Evolutionary conservation across 2,888 invertebrate species (phyloP).

Genomic region (Drosophila subquinaria): DNA sequence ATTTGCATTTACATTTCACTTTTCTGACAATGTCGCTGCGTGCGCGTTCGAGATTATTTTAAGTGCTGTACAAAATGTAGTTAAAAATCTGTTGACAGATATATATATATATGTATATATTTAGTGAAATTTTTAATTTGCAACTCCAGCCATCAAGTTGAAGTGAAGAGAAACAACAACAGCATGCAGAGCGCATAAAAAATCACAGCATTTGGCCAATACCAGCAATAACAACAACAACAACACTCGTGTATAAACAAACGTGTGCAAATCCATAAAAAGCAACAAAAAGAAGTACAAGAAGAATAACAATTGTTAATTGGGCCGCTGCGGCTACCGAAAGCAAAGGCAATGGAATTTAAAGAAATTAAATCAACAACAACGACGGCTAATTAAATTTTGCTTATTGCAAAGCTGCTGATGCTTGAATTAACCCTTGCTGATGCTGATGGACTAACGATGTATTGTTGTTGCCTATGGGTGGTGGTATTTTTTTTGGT

Average conservation of each 20-base stretch:
- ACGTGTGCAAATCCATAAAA: constrained; percentile 55
- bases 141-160: not conserved
- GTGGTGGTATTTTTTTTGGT: constrained; percentile 15
- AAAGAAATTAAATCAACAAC: constrained; percentile 13
- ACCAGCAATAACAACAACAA: constrained; percentile 13
- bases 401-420: constrained; percentile 28
- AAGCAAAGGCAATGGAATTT: constrained; percentile 9
- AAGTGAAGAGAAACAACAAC: not conserved
- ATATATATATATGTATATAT: not conserved
- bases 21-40: constrained; percentile 35
- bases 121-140: constrained; percentile 1
- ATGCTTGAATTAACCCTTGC: constrained; percentile 18
- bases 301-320: constrained; percentile 47
- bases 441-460: constrained; percentile 43
- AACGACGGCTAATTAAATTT: constrained; percentile 22
- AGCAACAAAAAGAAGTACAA: constrained; percentile 38
- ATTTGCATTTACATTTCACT: constrained; percentile 21
- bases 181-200: constrained; percentile 11
- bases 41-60: constrained; percentile 45
- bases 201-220: constrained; percentile 10
- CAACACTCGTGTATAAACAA: constrained; percentile 56
- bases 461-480: constrained; percentile 37
- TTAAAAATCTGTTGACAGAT: constrained; percentile 10
- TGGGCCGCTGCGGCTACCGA: constrained; percentile 27
- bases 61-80: constrained; percentile 29